Base-by-base conservation (phyloP, 2,888 invertebrate species). In the Zelleria hepariella region DNA sequence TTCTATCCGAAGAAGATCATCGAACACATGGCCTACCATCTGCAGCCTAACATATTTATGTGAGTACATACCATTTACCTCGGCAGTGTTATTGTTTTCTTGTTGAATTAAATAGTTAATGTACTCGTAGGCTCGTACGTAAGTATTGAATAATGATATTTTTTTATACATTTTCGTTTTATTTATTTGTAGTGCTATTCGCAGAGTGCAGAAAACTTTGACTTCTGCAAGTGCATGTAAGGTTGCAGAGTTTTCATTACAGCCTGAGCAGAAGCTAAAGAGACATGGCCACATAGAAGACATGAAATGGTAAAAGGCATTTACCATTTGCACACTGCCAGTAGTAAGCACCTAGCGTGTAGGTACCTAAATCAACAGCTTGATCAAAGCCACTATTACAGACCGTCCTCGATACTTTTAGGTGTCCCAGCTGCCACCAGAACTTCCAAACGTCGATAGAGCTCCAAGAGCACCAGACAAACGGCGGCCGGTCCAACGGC, bases 1-100 rank as follows among this genome's bases (percentile, higher is more conserved):
- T 88, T 88, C 64, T 86, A 85, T 65, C 87, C 88, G 0, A 88
- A 85, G 67, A 88, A 82, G 68, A 86, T 88, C 57, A 86, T 88
- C 54, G 88, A 88, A 65, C 88, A 88, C 63, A 88, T 88, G 88
- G 88, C 88, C 3, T 87, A 71, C 63, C 88, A 88, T 63, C 73
- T 88, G 26, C 88, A 88, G 66, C 78, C 82, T 5, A 81, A 84
- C 59, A 86, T 87, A 68, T 88, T 88, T 69, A 86, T 82, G 88
- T 88, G 74, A 82, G 83, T 64, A 54, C 24, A 25, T 20, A 18
- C 15, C 5, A 42, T 15, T 15, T 26, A 26, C 26, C 7, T 10
- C 2, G 32, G 32, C 32, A 42, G 3, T n/a, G n/a, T 42, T 42
- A 42, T 42, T 15, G 32, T 15, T 10, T n/a, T n/a, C n/a, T n/a